Base-by-base conservation (phyloP, 2,113 vertebrate species). In the Phaethornis superciliosus region DNA sequence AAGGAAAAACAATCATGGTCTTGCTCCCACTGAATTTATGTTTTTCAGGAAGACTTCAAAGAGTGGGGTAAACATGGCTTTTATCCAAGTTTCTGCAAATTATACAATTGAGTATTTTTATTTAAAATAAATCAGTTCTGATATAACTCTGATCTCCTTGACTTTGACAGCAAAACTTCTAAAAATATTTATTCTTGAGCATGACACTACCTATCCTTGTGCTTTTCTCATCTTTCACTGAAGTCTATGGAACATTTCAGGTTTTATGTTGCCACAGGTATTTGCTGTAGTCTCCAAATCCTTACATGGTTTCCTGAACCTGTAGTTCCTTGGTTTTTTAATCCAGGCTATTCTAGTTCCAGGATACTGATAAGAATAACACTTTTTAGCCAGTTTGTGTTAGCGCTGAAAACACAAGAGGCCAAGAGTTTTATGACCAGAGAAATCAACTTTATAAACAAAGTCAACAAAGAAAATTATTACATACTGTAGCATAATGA, bases 31-130 rank as follows among this genome's bases (percentile, higher is more conserved):
- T 89, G 58, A 93, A 95, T 78, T 87, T 1, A 81, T 58, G 42
- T 58, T 94, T 87, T 85, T 93, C 58, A 88, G 24, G 70, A 85
- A 56, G 63, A 82, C 74, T 89, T 93, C 78, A 91, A 94, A 85
- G 78, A 68, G 13, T 2, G 4, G 16, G 26, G 32, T 71, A 77
- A 93, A 85, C 32, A 64, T 62, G 78, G 75, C 74, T 46, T 89
- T 82, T 56, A 91, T 47, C 69, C 77, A 95, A 33, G 46, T 82
- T 85, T 42, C 58, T 88, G 15, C 51, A 89, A 82, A 93, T 85
- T 52, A 72, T 10, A 65, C 67, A 69, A 69, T 9, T 18, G 56
- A 85, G 75, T 27, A 71, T 81, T 85, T 87, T 90, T 69, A 64
- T 71, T 85, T 62, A 44, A 76, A 94, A 95, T 91, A 94, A 88